Percentiles rank a stretch among this genome's conserved stretches.
These are phyloP conservation scores for Urocyon cinereoargenteus DNA, from an alignment of 2,797 vertebrate species.

Conservation along the genomic window DNA sequence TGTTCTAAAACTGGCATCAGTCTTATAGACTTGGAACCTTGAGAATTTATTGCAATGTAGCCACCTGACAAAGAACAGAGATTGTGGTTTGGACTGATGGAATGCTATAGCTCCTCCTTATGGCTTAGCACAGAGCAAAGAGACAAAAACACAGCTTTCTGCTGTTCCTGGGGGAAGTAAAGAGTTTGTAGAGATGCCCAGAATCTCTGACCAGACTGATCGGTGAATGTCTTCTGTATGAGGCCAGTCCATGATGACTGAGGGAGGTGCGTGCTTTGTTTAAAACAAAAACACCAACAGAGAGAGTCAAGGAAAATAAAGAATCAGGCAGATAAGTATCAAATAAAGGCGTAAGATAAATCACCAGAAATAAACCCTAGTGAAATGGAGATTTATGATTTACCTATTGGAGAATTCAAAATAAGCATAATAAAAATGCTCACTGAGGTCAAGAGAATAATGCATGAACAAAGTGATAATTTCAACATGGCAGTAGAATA, in stretches of 20 bases:
- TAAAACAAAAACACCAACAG: neutral
- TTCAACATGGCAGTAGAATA: neutral
- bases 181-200: neutral
- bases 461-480: neutral
- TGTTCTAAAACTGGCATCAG: neutral
- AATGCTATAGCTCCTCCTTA: neutral
- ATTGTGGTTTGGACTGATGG: neutral
- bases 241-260: neutral
- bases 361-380: neutral
- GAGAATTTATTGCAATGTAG: neutral
- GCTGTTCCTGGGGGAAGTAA: neutral
- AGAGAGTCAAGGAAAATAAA: neutral
- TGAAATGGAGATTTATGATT: neutral
- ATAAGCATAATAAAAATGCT: neutral
- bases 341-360: neutral
- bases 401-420: neutral
- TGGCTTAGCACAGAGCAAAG: neutral
- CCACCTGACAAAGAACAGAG: neutral
- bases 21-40: neutral
- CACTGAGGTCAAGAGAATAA: neutral
- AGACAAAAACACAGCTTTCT: neutral
- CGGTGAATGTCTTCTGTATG: too few relatives aligned
- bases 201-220: neutral
- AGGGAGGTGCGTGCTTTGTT: neutral
- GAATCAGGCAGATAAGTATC: neutral